Percentiles rank a stretch among this genome's conserved stretches.
phyloP scores from a whole-genome alignment of 2,888 invertebrate species.

The Drosophila anomalipes region DNA sequence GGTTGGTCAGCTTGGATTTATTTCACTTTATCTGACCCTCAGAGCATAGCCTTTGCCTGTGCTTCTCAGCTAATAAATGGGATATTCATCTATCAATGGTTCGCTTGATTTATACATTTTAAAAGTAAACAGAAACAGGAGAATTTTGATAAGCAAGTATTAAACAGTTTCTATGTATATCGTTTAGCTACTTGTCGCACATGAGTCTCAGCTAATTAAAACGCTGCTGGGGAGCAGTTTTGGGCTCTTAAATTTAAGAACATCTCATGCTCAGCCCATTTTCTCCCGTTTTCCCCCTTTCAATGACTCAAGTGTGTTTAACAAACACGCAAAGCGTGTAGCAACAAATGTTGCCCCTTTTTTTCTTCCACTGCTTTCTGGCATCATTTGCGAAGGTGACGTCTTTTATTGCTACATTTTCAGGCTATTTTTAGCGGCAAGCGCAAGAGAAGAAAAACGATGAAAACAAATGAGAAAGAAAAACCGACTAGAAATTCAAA shows the following conservation, averaged over 20 bases:
- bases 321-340: constrained; percentile 47
- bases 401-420: constrained; percentile 71
- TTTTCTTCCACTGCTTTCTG: constrained; percentile 9
- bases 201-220: constrained; percentile 55
- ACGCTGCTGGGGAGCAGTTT: constrained; percentile 74
- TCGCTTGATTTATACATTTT: constrained; percentile 49
- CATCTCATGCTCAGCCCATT: constrained; percentile 38
- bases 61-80: constrained; percentile 52
- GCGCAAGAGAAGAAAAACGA: constrained; percentile 17
- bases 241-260: constrained; percentile 33
- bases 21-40: constrained; percentile 19
- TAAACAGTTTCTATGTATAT: constrained; percentile 6
- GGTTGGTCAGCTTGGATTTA: constrained; percentile 67
- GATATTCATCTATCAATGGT: constrained; percentile 49
- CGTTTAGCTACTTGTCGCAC: constrained; percentile 5
- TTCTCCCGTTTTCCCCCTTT: constrained; percentile 1
- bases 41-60: neutral
- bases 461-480: constrained; percentile 19
- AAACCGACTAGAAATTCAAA: constrained; percentile 58
- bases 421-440: constrained; percentile 65
- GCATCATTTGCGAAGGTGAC: constrained; percentile 77
- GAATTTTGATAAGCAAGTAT: constrained; percentile 27
- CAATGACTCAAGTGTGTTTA: constrained; percentile 48
- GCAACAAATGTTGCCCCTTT: constrained; percentile 49
- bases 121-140: constrained; percentile 36